These are phyloP conservation scores for Caerostris darwini DNA, from an alignment of 1,140 invertebrate genomes.

Conservation along the genomic window DNA sequence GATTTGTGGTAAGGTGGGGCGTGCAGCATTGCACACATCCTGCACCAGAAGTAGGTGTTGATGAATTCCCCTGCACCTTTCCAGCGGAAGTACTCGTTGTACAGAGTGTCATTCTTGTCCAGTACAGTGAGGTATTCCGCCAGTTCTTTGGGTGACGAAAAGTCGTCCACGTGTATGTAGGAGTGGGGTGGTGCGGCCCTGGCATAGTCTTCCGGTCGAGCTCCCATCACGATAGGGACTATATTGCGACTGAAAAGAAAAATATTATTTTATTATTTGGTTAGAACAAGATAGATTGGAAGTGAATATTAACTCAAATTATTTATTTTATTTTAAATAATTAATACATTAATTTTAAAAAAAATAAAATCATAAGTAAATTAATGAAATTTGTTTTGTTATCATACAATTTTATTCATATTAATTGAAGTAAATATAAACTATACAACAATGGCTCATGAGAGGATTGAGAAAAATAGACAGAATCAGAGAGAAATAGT, in stretches of 20 bases:
- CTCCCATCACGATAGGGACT: slow-evolving; percentile 97
- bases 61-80: slow-evolving; percentile 96
- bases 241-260: slow-evolving; percentile 89
- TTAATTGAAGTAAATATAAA: too few relatives aligned
- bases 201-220: slow-evolving; percentile 93
- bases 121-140: slow-evolving; percentile 92
- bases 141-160: slow-evolving; percentile 90
- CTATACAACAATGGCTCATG: too few relatives aligned
- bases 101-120: slow-evolving; percentile 92
- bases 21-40: slow-evolving; percentile 94
- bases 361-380: too few relatives aligned
- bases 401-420: too few relatives aligned
- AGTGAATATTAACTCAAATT: too few relatives aligned
- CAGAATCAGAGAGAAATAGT: too few relatives aligned
- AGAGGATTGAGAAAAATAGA: too few relatives aligned
- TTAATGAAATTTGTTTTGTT: too few relatives aligned
- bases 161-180: slow-evolving; percentile 96
- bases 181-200: slow-evolving; percentile 92
- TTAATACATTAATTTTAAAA: too few relatives aligned
- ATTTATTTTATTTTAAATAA: too few relatives aligned
- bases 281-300: too few relatives aligned
- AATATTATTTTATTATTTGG: not conserved
- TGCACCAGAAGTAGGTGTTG: slow-evolving; percentile 97
- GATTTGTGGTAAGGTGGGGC: slow-evolving; percentile 84
- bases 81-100: slow-evolving; percentile 95